Percentiles rank a stretch among this genome's conserved stretches.
Conservation (phyloP, 2,113 vertebrate species). For the Hylia prasina region DNA sequence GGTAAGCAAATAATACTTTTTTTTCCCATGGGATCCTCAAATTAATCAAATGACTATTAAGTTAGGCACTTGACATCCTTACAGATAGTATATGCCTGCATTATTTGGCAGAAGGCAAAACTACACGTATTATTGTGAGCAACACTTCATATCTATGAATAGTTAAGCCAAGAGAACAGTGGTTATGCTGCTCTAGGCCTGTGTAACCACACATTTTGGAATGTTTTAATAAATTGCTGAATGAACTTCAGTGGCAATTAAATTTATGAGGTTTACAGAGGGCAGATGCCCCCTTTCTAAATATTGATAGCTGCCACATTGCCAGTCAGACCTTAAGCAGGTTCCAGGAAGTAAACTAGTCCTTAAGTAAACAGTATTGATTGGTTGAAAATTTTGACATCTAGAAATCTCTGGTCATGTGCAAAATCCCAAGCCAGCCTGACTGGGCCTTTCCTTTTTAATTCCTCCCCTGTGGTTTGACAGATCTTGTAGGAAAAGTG, state of each 20-base stretch:
- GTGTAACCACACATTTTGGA: neutral
- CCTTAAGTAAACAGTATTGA: neutral
- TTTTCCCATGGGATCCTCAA: neutral
- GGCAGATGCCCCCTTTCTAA: neutral
- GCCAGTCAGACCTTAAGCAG: neutral
- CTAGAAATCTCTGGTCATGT: neutral
- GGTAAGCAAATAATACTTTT: neutral
- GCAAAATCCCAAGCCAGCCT: neutral
- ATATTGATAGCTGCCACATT: neutral
- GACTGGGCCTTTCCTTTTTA: neutral
- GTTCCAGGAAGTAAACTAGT: neutral
- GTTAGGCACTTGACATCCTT: neutral
- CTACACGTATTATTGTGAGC: rapidly evolving
- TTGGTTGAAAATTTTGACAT: neutral
- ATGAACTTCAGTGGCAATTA: neutral
- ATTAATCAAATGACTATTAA: neutral
- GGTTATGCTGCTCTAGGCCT: neutral
- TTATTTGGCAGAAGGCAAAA: neutral
- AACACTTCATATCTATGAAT: neutral
- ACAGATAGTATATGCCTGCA: neutral
- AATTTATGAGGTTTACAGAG: neutral
- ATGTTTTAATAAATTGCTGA: neutral
- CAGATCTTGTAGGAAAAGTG: neutral
- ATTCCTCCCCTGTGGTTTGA: neutral
- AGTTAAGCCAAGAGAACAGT: neutral